These are phyloP conservation scores for Eupelmus urozonus DNA, from an alignment of 2,888 invertebrate species.

Conservation along the genomic window DNA sequence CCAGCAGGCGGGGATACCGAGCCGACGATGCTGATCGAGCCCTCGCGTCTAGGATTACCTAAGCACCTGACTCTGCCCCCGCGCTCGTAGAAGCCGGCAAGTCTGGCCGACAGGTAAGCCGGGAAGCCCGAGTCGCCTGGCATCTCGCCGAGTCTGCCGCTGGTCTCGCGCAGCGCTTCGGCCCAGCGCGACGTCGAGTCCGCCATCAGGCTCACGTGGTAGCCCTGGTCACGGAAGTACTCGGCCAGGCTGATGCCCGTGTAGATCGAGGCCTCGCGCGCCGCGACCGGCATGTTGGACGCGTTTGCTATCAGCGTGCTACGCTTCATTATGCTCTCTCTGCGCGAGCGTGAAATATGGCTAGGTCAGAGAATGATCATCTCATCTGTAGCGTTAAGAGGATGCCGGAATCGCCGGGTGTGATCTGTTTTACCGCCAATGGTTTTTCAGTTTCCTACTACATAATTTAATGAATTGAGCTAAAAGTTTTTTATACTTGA, in stretches of 20 bases:
- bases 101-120: constrained; percentile 96
- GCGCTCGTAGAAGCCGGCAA: constrained; percentile 99
- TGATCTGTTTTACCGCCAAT: too few relatives aligned
- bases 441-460: too few relatives aligned
- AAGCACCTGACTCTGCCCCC: constrained; percentile 96
- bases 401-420: too few relatives aligned
- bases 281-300: constrained; percentile 96
- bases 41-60: constrained; percentile 96
- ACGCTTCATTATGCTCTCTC: constrained; percentile 86
- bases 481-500: not conserved
- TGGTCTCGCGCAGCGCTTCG: constrained; percentile 91
- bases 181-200: constrained; percentile 89
- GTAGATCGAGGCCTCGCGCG: constrained; percentile 99
- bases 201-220: constrained; percentile 95
- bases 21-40: constrained; percentile 98
- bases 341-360: not conserved
- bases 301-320: constrained; percentile 86
- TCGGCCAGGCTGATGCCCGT: constrained; percentile 98
- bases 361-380: not conserved
- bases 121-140: constrained; percentile 99
- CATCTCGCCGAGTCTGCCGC: constrained; percentile 98
- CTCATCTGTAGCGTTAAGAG: too few relatives aligned
- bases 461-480: too few relatives aligned
- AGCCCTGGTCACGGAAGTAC: constrained; percentile 99
- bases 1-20: constrained; percentile 99